phyloP scores from a whole-genome alignment of 1,140 invertebrate species.

The Drosophila teissieri region DNA sequence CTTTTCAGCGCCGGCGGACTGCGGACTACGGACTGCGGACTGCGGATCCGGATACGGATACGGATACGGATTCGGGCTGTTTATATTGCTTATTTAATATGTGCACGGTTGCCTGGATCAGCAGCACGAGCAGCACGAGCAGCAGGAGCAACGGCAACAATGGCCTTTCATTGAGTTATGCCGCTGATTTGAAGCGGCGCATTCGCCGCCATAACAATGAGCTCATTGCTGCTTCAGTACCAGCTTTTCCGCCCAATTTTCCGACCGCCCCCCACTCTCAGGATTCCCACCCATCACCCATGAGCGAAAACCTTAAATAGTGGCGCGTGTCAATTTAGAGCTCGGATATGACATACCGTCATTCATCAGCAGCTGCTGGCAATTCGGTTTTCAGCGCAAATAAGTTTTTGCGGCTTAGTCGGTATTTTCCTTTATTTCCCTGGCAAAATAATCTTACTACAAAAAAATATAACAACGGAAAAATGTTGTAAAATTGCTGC shows the following conservation, averaged over 20 bases:
- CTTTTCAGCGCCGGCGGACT: conserved; percentile 52
- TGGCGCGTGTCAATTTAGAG: conserved; percentile 75
- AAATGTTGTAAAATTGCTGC: too few relatives aligned
- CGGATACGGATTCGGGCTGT: conserved; percentile 38
- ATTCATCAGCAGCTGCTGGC: conserved; percentile 36
- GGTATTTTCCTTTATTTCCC: background rate
- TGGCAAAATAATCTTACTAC: background rate
- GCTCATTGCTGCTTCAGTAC: conserved; percentile 52
- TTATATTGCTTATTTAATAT: conserved; percentile 82
- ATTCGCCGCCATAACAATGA: conserved; percentile 69
- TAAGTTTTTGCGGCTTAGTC: conserved; percentile 29
- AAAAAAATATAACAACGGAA: too few relatives aligned
- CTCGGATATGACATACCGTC: conserved; percentile 55
- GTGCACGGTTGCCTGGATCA: conserved; percentile 73
- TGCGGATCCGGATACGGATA: conserved; percentile 11
- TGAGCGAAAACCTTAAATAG: conserved; percentile 61
- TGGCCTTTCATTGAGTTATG: conserved; percentile 77
- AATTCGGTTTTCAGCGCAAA: conserved; percentile 10
- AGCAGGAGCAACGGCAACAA: conserved; percentile 56
- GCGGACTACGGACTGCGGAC: conserved; percentile 13
- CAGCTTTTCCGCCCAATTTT: background rate
- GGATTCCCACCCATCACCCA: background rate
- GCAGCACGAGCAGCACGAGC: conserved; percentile 29
- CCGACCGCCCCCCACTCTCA: background rate
- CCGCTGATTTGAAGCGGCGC: conserved; percentile 70